These are phyloP conservation scores for Orchesella cincta DNA, from an alignment of 1,140 invertebrate species.

Conservation along the genomic window DNA sequence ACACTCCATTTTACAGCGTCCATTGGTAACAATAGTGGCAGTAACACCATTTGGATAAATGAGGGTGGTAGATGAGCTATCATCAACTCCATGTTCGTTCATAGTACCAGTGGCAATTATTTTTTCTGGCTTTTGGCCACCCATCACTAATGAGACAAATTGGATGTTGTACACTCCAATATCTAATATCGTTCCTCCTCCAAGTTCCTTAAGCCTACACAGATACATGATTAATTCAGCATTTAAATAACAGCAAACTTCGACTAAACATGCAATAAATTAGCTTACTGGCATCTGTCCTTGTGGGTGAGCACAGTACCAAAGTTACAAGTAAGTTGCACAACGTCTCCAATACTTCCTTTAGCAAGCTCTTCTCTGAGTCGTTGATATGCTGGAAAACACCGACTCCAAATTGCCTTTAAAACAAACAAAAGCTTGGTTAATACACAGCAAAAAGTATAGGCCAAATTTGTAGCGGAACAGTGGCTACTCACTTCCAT, in stretches of 20 bases:
- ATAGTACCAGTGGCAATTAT: slow-evolving; percentile 64
- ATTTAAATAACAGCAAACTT: too few species aligned
- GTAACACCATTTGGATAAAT: slow-evolving; percentile 66
- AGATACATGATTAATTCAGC: slow-evolving; percentile 4
- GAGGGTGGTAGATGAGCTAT: slow-evolving; percentile 65
- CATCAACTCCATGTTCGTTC: slow-evolving; percentile 70
- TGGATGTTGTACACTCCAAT: slow-evolving; percentile 84
- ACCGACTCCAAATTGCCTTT: slow-evolving; percentile 76
- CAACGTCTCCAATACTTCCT: slow-evolving; percentile 72
- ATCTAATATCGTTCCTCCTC: slow-evolving; percentile 79
- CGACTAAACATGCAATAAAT: too few species aligned
- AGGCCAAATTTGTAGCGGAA: background rate
- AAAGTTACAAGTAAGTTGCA: slow-evolving; percentile 69
- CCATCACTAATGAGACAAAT: slow-evolving; percentile 70
- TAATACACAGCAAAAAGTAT: background rate
- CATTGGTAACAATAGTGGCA: slow-evolving; percentile 65
- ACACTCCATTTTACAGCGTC: slow-evolving; percentile 62
- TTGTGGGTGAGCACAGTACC: slow-evolving; percentile 63
- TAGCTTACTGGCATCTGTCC: slow-evolving; percentile 67
- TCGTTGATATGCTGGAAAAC: slow-evolving; percentile 72
- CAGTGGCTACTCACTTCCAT: slow-evolving; percentile 65
- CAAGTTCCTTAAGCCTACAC: slow-evolving; percentile 63
- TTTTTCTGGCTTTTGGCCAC: slow-evolving; percentile 60
- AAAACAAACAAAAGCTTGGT: slow-evolving; percentile 20
- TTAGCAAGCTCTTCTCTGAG: slow-evolving; percentile 64